Evolutionary conservation across 2,888 invertebrate species (phyloP), one percentile per base, ranked within the genome.

Genomic region (Drosophila nigricruria): DNA sequence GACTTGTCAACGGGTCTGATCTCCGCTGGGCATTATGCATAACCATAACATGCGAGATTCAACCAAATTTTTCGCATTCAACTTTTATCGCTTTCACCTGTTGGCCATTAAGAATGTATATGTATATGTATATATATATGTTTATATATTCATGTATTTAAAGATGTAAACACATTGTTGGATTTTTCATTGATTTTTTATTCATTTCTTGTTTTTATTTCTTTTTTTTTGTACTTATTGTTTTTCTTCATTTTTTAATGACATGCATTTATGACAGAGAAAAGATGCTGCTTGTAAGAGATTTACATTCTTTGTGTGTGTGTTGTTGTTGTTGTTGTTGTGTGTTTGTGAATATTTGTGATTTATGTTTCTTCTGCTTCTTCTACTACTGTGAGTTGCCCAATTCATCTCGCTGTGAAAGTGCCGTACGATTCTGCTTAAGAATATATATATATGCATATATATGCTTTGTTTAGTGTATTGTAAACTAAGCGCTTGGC

Each of bases 191-290:
- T 81, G 77, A 82, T 88, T 80, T 81, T 81, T 77, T 79, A 85
- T 87, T 84, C 81, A 78, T 82, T 81, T 74, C 78, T 85, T 83
- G 73, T 71, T 38, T 76, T 77, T 80, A n/a, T 38, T 40, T 38
- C 5, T 74, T 47, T 53, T 58, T 43, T 81, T 80, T 84, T 81
- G 76, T 91, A 82, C 90, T 80, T 80, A 56, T 77, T 82, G 63
- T 68, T 90, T 91, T 91, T 91, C 80, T 85, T 90, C 89, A 87
- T 91, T 85, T 88, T 87, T 86, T 79, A 91, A 92, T 91, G 92
- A 92, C 91, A 91, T 91, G 91, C 91, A 86, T 91, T 78, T 89
- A 90, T 91, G 91, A 92, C 90, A 91, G 82, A 89, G 88, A 86
- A 74, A 86, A 79, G 54, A 66, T 73, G 76, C 70, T 81, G 73